Base-by-base conservation (phyloP, 2,113 vertebrate species). In the Ptyas mucosa region DNA sequence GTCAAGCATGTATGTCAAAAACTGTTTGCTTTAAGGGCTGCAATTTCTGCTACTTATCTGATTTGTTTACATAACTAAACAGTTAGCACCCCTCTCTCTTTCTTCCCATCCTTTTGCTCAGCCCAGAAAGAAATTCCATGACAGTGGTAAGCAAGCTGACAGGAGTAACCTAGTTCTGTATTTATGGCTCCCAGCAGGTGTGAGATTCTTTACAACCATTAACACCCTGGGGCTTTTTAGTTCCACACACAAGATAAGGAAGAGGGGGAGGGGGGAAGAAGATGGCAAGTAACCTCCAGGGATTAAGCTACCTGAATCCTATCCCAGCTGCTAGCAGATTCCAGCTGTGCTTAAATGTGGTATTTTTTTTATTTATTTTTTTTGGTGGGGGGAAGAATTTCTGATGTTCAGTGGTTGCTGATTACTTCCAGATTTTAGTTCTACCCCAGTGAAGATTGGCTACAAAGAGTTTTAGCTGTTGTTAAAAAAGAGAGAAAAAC, bases 381-480 rank as follows among this genome's bases (percentile, higher is more conserved):
- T 61, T 49, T 49, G 46, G 46, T 6, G 23, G 54, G 85, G 29
- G 46, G 96, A 98, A 98, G 98, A 99, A 98, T 99, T 98, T 99
- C 98, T 99, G 98, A 97, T 98, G 98, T 98, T 98, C 98, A 97
- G 97, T 96, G 98, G 98, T 98, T 97, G 98, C 98, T 99, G 99
- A 99, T 99, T 99, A 99, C 98, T 99, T 99, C 99, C 98, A 99
- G 98, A 99, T 99, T 99, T 99, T 99, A 99, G 97, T 99, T 99
- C 99, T 98, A 98, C 97, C 87, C 98, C 98, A 98, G 97, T 96
- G 97, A 98, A 99, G 98, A 98, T 98, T 98, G 98, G 97, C 98
- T 98, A 97, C 97, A 97, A 98, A 98, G 97, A 98, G 97, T 98
- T 98, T 98, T 97, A 97, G 97, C 98, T 96, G 97, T 97, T 98